Conservation (phyloP, 2,797 vertebrate species). For the Protonibea diacanthus region DNA sequence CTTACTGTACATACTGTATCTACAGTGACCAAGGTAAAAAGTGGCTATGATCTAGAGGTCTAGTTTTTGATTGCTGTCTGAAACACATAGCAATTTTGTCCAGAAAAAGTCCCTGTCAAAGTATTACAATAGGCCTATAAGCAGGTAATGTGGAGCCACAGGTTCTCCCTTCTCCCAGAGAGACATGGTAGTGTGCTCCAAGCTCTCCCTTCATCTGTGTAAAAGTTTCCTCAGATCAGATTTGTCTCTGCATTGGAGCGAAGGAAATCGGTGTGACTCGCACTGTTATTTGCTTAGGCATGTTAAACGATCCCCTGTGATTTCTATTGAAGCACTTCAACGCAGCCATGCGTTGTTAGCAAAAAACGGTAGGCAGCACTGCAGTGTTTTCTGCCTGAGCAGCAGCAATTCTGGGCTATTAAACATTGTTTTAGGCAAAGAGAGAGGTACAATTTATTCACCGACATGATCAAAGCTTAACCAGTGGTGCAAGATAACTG, state of each 20-base stretch:
- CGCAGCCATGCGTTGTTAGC: conserved; percentile 38
- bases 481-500: conserved; percentile 26
- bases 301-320: conserved; percentile 56
- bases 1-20: background rate
- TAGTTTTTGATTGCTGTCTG: background rate
- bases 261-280: conserved; percentile 13
- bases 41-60: background rate
- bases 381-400: conserved; percentile 33
- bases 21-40: background rate
- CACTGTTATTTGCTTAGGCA: conserved; percentile 42
- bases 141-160: background rate
- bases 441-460: conserved; percentile 47
- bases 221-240: conserved; percentile 26
- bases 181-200: background rate
- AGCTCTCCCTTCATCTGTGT: conserved; percentile 10
- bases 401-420: conserved; percentile 47
- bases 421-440: conserved; percentile 42
- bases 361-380: conserved; percentile 1
- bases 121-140: background rate
- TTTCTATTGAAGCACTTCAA: conserved; percentile 8
- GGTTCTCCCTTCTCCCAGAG: background rate
- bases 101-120: background rate
- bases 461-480: conserved; percentile 50
- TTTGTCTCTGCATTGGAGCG: conserved; percentile 22
- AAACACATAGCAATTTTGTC: background rate